Base-by-base conservation (phyloP, 2,888 invertebrate species). In the Orthonevra nobilis region DNA sequence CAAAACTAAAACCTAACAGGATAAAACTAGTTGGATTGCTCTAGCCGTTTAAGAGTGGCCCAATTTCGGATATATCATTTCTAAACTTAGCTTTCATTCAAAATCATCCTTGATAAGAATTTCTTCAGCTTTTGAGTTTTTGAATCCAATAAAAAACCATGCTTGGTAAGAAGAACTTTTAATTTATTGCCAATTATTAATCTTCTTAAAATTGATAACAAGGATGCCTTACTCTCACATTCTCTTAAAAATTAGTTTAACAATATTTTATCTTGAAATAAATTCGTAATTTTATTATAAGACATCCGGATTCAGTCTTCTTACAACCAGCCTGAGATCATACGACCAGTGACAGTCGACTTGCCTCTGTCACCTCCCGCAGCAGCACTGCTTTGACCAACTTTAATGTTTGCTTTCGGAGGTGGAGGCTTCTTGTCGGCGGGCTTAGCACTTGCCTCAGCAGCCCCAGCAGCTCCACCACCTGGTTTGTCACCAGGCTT, bases 311-410 rank as follows among this genome's bases (percentile, higher is more conserved):
- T 44, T 81, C 69, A 81, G 74, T 66, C 69, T 40, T 12, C 23
- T 90, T 91, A 94, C 60, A 94, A 90, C 94, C 94, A 94, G 1
- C 94, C 94, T 10, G 94, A 92, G 74, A 94, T 92, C 81, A 93
- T 90, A 88, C 92, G 92, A 0, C 94, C 94, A 0, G 94, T 94
- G 0, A 92, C 92, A 84, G 92, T 93, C 1, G 94, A 94, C 85
- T 92, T 93, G 7, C 94, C 94, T 68, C 91, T 91, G 64, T 90
- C 91, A 26, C 90, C 90, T 40, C 89, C 88, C 0, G 89, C 87
- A 3, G 90, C 87, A 9, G 89, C 88, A 36, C 88, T 86, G 34
- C 89, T 87, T 70, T 86, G 90, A 79, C 83, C 89, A 54, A 87
- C 87, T 63, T 86, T 87, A 6, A 86, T 86, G 5, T 84, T 85